Conservation (phyloP, 1,140 invertebrate genomes). For the Tetramorium alpestre region DNA sequence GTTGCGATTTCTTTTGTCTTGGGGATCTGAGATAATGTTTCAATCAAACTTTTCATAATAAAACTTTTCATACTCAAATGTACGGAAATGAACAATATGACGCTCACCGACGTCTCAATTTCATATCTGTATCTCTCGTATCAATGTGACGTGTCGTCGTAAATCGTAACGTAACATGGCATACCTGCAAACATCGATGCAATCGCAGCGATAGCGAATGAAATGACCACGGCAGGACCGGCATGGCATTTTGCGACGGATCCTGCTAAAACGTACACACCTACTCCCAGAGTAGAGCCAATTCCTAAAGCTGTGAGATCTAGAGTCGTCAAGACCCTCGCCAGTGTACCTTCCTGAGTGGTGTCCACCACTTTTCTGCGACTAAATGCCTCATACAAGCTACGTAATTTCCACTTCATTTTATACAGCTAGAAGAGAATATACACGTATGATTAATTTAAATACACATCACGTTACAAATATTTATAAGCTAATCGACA, state of each 20-base stretch:
- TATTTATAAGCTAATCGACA: background rate
- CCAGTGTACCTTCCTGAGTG: conserved; percentile 85
- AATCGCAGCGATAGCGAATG: conserved; percentile 94
- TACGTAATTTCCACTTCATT: conserved; percentile 57
- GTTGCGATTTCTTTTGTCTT: background rate
- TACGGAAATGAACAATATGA: background rate
- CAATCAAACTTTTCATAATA: background rate
- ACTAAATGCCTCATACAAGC: conserved; percentile 67
- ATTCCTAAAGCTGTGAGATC: conserved; percentile 93
- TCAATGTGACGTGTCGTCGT: background rate
- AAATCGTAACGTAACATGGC: background rate
- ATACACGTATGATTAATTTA: background rate
- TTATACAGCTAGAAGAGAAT: conserved; percentile 63
- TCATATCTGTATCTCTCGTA: background rate
- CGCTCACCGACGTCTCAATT: background rate
- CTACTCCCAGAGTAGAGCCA: conserved; percentile 94
- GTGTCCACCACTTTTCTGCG: conserved; percentile 74
- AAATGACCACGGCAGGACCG: conserved; percentile 93
- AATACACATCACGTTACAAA: background rate
- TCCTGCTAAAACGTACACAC: conserved; percentile 95
- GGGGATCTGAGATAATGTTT: background rate
- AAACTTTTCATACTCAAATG: no score
- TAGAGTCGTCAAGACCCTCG: conserved; percentile 90
- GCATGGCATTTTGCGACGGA: conserved; percentile 92
- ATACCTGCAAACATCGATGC: conserved; percentile 94